phyloP scores from a whole-genome alignment of 2,888 invertebrate genomes.

The Cistogaster globosa region DNA sequence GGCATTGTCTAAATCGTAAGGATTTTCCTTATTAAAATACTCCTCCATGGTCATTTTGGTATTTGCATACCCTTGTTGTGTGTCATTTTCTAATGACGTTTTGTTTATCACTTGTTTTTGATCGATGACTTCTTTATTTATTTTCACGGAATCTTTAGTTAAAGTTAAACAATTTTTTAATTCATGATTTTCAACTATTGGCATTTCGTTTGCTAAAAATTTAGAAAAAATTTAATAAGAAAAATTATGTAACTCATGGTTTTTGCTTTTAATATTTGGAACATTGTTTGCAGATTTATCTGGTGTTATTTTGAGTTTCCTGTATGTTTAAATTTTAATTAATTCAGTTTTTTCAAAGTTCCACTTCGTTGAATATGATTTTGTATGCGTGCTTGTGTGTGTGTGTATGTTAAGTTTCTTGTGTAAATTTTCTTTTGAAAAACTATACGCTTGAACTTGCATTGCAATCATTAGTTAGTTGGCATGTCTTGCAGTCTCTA shows the following conservation, averaged over 20 bases:
- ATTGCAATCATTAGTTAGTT: slow-evolving; percentile 12
- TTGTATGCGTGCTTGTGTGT: slow-evolving; percentile 17
- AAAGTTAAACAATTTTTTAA: slow-evolving; percentile 18
- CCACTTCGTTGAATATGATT: slow-evolving; percentile 57
- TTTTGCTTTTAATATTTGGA: slow-evolving; percentile 38
- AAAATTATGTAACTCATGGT: slow-evolving; percentile 27
- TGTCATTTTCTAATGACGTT: background rate
- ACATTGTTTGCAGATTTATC: slow-evolving; percentile 57
- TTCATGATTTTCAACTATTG: slow-evolving; percentile 25
- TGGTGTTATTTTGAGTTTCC: slow-evolving; percentile 42
- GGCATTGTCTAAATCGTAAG: background rate
- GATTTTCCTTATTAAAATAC: slow-evolving; percentile 31
- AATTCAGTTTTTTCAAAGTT: slow-evolving; percentile 57
- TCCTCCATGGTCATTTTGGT: slow-evolving; percentile 31
- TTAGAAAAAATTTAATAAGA: slow-evolving; percentile 39
- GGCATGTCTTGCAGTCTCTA: slow-evolving; percentile 32
- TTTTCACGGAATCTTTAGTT: background rate
- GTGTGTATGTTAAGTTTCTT: slow-evolving; percentile 7
- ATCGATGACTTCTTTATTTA: background rate
- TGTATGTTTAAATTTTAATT: slow-evolving; percentile 54
- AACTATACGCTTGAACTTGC: slow-evolving; percentile 63
- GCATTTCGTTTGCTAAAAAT: slow-evolving; percentile 39
- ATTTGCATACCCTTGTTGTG: background rate
- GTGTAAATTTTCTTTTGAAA: slow-evolving; percentile 53
- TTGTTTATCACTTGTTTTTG: background rate